A percentile compares a stretch with the other conserved stretches of the same genome.
Conservation (phyloP, 2,113 vertebrate genomes). For the Pteruthius melanotis region DNA sequence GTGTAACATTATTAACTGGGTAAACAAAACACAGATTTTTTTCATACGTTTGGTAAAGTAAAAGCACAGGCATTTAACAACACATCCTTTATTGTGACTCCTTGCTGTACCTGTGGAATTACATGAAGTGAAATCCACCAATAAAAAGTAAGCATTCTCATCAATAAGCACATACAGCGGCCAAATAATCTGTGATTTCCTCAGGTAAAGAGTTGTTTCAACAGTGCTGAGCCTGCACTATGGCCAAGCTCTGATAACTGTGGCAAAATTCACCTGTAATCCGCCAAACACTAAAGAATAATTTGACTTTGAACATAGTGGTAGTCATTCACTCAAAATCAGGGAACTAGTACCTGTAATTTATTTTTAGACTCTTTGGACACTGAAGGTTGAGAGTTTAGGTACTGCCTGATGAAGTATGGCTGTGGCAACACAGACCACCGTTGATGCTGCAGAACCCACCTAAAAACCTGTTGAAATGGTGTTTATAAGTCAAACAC, state of each 20-base stretch:
- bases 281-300: not conserved
- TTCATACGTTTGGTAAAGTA: not conserved
- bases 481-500: not conserved
- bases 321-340: not conserved
- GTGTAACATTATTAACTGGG: not conserved
- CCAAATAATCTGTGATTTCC: not conserved
- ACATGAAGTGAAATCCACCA: not conserved
- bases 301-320: not conserved
- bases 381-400: not conserved
- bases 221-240: not conserved
- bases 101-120: not conserved
- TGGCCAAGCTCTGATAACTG: not conserved
- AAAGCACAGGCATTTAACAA: not conserved
- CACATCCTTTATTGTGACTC: not conserved
- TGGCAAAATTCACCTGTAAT: not conserved
- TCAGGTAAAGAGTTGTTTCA: not conserved
- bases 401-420: not conserved
- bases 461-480: not conserved
- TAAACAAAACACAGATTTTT: not conserved
- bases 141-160: not conserved
- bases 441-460: not conserved
- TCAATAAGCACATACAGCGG: not conserved
- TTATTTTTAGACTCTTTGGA: not conserved
- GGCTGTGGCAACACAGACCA: fast-evolving
- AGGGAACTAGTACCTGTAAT: not conserved